phyloP scores from a whole-genome alignment of 30 jellyfish, hydroid and myxozoan genomes.

The Catostylus mosaicus region DNA sequence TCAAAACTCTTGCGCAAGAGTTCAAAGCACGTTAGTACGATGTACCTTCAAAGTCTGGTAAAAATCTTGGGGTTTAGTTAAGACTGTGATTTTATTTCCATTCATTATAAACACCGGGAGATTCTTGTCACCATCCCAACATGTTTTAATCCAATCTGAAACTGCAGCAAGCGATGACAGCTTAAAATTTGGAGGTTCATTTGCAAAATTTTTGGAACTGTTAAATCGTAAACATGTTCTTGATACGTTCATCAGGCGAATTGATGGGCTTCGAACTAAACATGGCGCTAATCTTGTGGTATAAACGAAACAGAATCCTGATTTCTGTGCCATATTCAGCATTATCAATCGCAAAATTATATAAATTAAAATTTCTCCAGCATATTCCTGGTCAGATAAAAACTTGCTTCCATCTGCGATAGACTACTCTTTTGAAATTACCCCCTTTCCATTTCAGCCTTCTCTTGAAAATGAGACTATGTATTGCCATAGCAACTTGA shows the following conservation, averaged over 20 bases:
- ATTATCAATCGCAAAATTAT: background rate
- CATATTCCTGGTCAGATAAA: background rate
- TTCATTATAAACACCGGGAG: constrained; percentile 65
- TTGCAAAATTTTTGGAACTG: background rate
- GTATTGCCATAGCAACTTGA: constrained; percentile 4
- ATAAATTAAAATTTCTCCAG: background rate
- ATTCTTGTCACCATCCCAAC: constrained; percentile 26
- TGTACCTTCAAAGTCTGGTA: constrained; percentile 71
- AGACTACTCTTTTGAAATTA: background rate
- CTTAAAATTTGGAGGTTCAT: background rate
- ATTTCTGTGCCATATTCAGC: background rate
- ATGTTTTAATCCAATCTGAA: constrained; percentile 5
- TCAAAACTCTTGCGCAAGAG: background rate
- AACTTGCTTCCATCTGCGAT: background rate
- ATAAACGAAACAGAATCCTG: background rate
- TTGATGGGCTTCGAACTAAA: background rate
- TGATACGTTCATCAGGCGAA: background rate
- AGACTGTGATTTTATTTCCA: constrained; percentile 63
- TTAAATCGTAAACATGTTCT: background rate
- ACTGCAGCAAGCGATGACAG: background rate
- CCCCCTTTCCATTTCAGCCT: background rate
- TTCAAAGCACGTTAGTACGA: background rate
- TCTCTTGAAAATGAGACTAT: background rate
- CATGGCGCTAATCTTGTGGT: background rate
- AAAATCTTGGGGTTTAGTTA: constrained; percentile 72